Base-by-base conservation (phyloP, 2,888 invertebrate species). In the Selenia dentaria region DNA sequence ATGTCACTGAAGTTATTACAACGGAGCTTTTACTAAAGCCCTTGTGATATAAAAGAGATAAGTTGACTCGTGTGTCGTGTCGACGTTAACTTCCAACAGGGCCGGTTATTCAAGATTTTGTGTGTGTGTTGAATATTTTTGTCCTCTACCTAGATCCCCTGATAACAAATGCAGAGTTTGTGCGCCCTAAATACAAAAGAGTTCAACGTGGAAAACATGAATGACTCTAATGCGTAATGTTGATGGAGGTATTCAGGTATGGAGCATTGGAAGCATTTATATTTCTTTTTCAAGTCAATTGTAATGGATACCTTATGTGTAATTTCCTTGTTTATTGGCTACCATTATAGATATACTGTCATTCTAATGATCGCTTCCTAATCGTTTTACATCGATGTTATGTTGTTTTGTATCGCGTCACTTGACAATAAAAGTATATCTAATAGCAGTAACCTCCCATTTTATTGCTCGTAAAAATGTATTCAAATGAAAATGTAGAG, bases 41-140 rank as follows among this genome's bases (percentile, higher is more conserved):
- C 26, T 22, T 39, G 36, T 29, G 43, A 50, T 48, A 52, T 49
- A 47, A 29, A 36, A 14, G 33, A 42, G 29, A 47, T 50, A 51
- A 45, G 42, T 50, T 44, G 18, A 27, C 20, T 25, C 28, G 27
- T 32, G 16, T 16, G 16, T 16, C 16, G 46, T 32, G 36, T 31
- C 33, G 14, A 13, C 32, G 22, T 9, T 41, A 38, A 37, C 32
- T 50, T 39, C 31, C 42, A 40, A 26, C 22, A 41, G 18, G 38
- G 39, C 39, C 52, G 67, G 55, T 65, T 70, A 63, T 64, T 53
- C 55, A 53, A 57, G 58, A 64, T 66, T 70, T 65, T 67, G 59
- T 63, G 53, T 56, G 55, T 62, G 61, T 53, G 50, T 12, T 13
- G 59, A 61, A 66, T 60, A 56, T 53, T 51, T 39, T 43, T 31